Percentiles rank a stretch among this genome's conserved stretches.
phyloP scores from a whole-genome alignment of 2,113 vertebrate genomes.

The Rhombomys opimus region DNA sequence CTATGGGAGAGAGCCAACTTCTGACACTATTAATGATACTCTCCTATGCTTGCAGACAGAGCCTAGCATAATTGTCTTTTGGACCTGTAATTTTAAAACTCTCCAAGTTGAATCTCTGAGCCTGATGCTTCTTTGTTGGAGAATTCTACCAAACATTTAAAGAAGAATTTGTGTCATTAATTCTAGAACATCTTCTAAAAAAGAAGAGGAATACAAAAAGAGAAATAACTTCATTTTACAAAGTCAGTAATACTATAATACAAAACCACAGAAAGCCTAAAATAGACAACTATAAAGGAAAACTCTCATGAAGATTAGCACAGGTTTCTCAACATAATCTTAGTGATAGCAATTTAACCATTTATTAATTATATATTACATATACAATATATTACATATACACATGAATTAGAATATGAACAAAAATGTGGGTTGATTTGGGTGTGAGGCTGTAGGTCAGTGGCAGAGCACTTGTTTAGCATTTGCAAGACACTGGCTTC shows the following conservation, averaged over 20 bases:
- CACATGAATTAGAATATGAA: background rate
- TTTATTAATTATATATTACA: background rate
- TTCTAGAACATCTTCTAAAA: conserved; percentile 5
- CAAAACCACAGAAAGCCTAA: conserved; percentile 32
- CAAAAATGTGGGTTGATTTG: background rate
- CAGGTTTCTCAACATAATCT: conserved; percentile 3
- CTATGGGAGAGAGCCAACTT: no score
- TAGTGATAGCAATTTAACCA: conserved; percentile 2
- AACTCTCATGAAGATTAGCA: background rate
- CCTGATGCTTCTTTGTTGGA: background rate
- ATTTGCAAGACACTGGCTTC: background rate
- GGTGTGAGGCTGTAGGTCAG: background rate
- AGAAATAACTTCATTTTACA: background rate
- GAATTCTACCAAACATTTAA: background rate
- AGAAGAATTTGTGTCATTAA: background rate
- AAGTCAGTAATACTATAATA: conserved; percentile 3
- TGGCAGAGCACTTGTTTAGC: background rate
- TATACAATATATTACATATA: background rate
- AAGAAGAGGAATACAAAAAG: background rate
- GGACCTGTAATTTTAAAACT: background rate
- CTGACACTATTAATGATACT: no score
- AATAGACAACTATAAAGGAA: background rate
- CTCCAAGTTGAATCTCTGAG: background rate
- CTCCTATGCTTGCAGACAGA: no score
- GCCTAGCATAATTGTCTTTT: no score